Evolutionary conservation across 2,797 vertebrate genomes (phyloP).

Genomic region (Prunella strophiata): DNA sequence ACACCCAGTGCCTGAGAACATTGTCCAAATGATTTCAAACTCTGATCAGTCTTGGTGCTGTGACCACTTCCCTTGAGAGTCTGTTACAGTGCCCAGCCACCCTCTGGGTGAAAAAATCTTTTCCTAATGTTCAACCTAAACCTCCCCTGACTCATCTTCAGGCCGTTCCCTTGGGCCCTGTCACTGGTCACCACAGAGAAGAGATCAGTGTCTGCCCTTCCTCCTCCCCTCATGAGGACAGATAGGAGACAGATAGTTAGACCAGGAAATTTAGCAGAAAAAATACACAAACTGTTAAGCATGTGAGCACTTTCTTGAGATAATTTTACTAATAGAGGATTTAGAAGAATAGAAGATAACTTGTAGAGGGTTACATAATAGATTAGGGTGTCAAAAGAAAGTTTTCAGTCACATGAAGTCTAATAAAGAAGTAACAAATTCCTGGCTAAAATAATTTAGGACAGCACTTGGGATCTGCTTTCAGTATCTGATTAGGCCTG

Average conservation of each 20-base stretch:
- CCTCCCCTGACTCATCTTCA: not conserved
- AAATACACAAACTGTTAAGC: not conserved
- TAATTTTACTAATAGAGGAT: not conserved
- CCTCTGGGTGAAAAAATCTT: not conserved
- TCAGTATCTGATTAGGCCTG: not conserved
- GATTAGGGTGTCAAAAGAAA: not conserved
- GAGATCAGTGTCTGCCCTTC: not conserved
- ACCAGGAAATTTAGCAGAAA: not conserved
- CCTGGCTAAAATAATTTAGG: not conserved
- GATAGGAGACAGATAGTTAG: not conserved
- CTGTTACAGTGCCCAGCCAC: not conserved
- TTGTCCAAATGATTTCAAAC: not conserved
- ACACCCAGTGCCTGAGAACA: too few species aligned
- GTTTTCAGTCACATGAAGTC: not conserved
- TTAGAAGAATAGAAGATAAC: not conserved
- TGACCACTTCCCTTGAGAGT: too few species aligned
- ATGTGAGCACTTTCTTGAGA: not conserved
- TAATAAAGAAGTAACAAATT: not conserved
- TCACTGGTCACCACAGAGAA: not conserved
- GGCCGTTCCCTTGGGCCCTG: too few species aligned
- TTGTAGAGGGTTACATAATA: not conserved
- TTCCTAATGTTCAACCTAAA: not conserved
- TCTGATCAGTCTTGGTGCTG: not conserved
- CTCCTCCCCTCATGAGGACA: not conserved
- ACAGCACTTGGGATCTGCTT: not conserved